These are phyloP conservation scores for Lepidocyrtinus sp. DNA, from an alignment of 2,888 invertebrate genomes.

Conservation along the genomic window DNA sequence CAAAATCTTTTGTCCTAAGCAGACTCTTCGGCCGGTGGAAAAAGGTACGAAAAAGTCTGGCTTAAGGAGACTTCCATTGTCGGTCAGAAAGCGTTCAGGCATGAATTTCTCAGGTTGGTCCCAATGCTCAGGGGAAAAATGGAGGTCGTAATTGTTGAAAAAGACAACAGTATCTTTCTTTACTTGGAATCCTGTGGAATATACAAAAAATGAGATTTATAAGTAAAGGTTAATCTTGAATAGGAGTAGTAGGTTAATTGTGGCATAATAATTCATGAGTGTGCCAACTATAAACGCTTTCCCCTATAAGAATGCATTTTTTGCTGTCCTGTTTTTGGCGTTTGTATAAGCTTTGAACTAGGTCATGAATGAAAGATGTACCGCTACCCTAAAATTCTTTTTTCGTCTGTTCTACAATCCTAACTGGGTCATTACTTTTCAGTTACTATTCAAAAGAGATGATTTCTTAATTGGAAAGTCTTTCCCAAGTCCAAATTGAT, in stretches of 20 bases:
- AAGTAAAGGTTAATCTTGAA: slow-evolving; percentile 51
- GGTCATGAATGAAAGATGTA: slow-evolving; percentile 43
- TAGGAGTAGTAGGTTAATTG: slow-evolving; percentile 45
- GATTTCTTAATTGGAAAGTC: background rate
- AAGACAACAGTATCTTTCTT: slow-evolving; percentile 86
- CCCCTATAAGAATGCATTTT: no score
- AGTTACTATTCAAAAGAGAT: slow-evolving; percentile 14
- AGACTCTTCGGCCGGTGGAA: slow-evolving; percentile 87
- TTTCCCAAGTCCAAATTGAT: background rate
- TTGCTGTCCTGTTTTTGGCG: no score
- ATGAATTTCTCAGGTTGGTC: slow-evolving; percentile 80
- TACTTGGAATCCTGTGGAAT: slow-evolving; percentile 78
- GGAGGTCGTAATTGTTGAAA: slow-evolving; percentile 87
- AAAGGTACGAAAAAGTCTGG: slow-evolving; percentile 87
- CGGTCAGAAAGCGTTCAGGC: slow-evolving; percentile 81
- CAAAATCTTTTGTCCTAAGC: slow-evolving; percentile 86
- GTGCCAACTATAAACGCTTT: no score
- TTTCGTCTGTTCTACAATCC: no score
- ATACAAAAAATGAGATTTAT: slow-evolving; percentile 44
- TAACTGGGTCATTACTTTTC: slow-evolving; percentile 39
- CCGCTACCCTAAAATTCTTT: slow-evolving; percentile 29
- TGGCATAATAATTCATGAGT: slow-evolving; percentile 33
- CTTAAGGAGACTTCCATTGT: slow-evolving; percentile 75
- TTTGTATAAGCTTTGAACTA: no score
- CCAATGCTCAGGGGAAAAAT: slow-evolving; percentile 84